phyloP scores from a whole-genome alignment of 2,888 invertebrate genomes.

The Prosopocoilus inquinatus region DNA sequence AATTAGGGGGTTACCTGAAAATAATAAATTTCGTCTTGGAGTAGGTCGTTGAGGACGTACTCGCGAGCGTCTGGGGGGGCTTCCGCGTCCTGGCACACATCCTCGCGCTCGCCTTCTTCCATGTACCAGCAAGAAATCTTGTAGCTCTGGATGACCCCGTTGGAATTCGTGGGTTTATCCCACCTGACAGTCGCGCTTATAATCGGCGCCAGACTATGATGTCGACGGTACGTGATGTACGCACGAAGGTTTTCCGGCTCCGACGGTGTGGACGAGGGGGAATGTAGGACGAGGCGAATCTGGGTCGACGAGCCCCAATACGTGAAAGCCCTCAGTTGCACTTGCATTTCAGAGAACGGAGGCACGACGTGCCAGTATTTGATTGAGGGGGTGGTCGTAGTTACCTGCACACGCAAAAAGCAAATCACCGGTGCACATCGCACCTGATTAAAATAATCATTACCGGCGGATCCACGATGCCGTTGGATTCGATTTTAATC shows the following conservation, averaged over 20 bases:
- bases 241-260: slow-evolving; percentile 71
- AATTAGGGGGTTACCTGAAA: slow-evolving; percentile 58
- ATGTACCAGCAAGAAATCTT: slow-evolving; percentile 67
- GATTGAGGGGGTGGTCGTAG: slow-evolving; percentile 47
- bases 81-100: slow-evolving; percentile 57
- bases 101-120: slow-evolving; percentile 49
- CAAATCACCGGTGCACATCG: too few relatives aligned
- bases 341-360: slow-evolving; percentile 70
- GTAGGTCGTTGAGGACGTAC: slow-evolving; percentile 58
- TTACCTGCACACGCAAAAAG: not conserved
- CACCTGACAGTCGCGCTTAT: slow-evolving; percentile 73
- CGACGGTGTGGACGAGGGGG: slow-evolving; percentile 79
- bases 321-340: slow-evolving; percentile 77
- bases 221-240: slow-evolving; percentile 61
- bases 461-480: slow-evolving; percentile 52
- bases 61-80: slow-evolving; percentile 56
- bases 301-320: slow-evolving; percentile 80
- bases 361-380: slow-evolving; percentile 55
- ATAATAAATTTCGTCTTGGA: slow-evolving; percentile 63
- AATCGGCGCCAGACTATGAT: slow-evolving; percentile 8
- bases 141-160: slow-evolving; percentile 75
- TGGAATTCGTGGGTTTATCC: slow-evolving; percentile 71
- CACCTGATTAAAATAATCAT: slow-evolving; percentile 23
- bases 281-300: slow-evolving; percentile 61
- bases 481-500: slow-evolving; percentile 58